Conservation (phyloP, 92 coral and sea anemone species). For the Porites divaricata region DNA sequence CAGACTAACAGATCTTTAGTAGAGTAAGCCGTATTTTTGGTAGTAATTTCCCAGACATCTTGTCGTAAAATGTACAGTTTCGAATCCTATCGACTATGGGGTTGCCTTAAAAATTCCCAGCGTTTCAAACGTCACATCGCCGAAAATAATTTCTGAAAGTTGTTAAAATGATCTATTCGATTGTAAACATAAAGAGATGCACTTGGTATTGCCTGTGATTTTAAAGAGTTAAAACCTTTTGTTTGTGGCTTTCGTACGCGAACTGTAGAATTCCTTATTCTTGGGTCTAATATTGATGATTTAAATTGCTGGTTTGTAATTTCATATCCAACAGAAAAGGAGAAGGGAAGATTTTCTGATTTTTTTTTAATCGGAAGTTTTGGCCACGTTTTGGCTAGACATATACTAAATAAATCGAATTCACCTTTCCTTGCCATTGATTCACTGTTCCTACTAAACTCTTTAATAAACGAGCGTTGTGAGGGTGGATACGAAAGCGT, state of each 20-base stretch:
- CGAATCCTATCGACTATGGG: constrained; percentile 26
- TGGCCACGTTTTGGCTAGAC: not conserved
- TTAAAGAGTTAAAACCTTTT: constrained; percentile 30
- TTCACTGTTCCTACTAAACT: not conserved
- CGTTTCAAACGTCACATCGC: constrained; percentile 38
- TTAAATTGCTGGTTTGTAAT: constrained; percentile 29
- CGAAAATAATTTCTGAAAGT: constrained; percentile 34
- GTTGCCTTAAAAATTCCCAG: constrained; percentile 18
- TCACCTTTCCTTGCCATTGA: not conserved
- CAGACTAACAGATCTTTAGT: not conserved
- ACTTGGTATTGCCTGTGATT: constrained; percentile 36
- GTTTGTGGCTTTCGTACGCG: constrained; percentile 38
- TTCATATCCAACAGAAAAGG: constrained; percentile 27
- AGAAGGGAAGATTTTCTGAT: constrained; percentile 22
- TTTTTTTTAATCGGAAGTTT: constrained; percentile 20
- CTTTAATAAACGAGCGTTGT: constrained; percentile 14
- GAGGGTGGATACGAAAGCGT: not conserved
- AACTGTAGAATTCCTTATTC: constrained; percentile 25
- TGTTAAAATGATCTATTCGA: constrained; percentile 24
- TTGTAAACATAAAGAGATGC: constrained; percentile 14
- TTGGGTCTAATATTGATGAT: constrained; percentile 36
- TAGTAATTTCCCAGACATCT: not conserved
- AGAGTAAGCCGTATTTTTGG: not conserved
- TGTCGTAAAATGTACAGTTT: constrained; percentile 22
- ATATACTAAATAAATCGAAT: not conserved